These are phyloP conservation scores for Zosterops hypoxanthus DNA, from an alignment of 2,113 vertebrate species.

Conservation along the genomic window DNA sequence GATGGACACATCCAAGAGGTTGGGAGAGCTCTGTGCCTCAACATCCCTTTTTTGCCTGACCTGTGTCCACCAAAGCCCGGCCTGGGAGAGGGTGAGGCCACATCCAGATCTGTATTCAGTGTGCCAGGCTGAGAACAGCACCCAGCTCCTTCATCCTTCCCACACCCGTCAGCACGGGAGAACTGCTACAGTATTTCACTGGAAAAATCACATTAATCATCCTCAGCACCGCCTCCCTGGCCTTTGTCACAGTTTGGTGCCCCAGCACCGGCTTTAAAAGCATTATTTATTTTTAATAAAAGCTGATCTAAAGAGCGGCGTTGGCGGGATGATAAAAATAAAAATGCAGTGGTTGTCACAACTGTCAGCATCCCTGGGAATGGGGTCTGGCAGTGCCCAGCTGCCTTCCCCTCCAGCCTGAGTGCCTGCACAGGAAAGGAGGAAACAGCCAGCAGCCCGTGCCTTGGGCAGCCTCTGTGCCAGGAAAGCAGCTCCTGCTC, in stretches of 20 bases:
- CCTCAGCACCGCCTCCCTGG: background rate
- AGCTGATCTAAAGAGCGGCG: background rate
- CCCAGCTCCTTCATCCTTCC: fast-evolving
- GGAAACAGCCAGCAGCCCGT: fast-evolving
- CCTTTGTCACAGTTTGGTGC: constrained; percentile 35
- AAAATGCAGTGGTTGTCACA: constrained; percentile 13
- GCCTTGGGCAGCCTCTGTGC: background rate
- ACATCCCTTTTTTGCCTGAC: background rate
- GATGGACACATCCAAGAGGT: background rate
- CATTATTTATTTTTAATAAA: constrained; percentile 52
- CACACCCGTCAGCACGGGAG: fast-evolving
- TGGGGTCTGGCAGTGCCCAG: background rate
- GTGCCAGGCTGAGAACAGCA: fast-evolving
- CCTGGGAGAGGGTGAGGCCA: background rate
- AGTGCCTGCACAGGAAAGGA: background rate
- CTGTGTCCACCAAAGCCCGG: background rate
- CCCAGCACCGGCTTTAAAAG: constrained; percentile 5
- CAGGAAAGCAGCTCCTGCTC: background rate
- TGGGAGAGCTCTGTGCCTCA: background rate
- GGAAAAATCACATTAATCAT: constrained; percentile 12
- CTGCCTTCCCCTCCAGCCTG: background rate
- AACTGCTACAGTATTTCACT: background rate
- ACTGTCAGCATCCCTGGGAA: background rate
- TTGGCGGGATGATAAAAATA: background rate
- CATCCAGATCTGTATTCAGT: background rate